Evolutionary conservation across 2,113 vertebrate genomes (phyloP).

Genomic region (Ctenodactylus gundi): DNA sequence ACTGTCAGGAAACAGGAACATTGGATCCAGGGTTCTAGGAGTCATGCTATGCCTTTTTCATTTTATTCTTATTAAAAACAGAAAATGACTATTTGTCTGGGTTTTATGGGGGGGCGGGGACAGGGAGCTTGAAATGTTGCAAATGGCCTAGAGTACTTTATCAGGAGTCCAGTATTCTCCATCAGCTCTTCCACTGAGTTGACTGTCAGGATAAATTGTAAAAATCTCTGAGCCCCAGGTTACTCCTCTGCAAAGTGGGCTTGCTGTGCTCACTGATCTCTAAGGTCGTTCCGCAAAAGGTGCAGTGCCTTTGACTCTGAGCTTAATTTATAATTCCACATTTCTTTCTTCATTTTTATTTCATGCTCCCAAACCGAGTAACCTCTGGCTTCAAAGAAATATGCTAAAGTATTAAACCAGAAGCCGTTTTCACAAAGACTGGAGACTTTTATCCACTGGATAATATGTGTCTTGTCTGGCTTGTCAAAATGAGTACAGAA

Average conservation of each 20-base stretch:
- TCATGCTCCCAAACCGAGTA: not conserved
- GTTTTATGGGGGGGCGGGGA: not conserved
- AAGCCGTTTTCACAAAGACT: not conserved
- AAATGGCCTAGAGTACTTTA: accelerated
- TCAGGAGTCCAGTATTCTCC: not conserved
- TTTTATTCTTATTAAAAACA: not conserved
- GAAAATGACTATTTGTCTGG: not conserved
- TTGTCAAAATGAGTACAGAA: not conserved
- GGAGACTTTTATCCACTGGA: not conserved
- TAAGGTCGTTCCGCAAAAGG: not conserved
- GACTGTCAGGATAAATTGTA: not conserved
- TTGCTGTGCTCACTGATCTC: not conserved
- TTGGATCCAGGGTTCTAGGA: not conserved
- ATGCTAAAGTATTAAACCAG: not conserved
- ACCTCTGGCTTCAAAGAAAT: not conserved
- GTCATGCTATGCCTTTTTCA: not conserved
- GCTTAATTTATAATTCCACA: not conserved
- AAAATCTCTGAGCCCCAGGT: not conserved
- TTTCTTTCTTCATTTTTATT: not conserved
- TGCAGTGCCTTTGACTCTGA: not conserved
- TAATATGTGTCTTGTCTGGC: not conserved
- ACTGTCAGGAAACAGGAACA: not conserved
- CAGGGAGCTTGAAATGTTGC: not conserved
- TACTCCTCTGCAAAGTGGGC: not conserved
- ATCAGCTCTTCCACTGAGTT: not conserved